Base-by-base conservation (phyloP, 2,888 invertebrate species). In the Apomyelois bistriatella region DNA sequence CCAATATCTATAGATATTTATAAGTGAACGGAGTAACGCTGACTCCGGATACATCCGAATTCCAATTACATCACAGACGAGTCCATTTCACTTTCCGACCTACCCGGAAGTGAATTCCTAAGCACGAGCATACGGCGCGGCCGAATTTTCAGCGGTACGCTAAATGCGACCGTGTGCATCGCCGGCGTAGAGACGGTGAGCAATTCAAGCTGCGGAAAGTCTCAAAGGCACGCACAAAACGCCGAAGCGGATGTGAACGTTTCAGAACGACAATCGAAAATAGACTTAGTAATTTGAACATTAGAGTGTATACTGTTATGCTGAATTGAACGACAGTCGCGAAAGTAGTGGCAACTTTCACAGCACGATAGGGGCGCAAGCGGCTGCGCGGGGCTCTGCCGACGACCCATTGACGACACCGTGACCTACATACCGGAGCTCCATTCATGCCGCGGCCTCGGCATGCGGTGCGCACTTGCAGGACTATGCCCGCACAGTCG, bases 31-130 rank as follows among this genome's bases (percentile, higher is more conserved):
- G 87, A 83, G 82, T 82, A 83, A 82, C 82, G 76, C 77, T 76
- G 83, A 85, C 82, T 87, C 86, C 90, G 89, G 89, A 89, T 85
- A 90, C 79, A 90, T 90, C 89, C 87, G 84, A 88, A 90, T 89
- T 90, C 89, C 90, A 85, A 90, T 90, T 90, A 87, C 89, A 89
- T 90, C 88, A 90, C 82, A 84, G 90, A 89, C 86, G 84, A 86
- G 85, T 79, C 89, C 88, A 89, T 89, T 90, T 90, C 90, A 90
- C 90, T 90, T 90, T 90, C 83, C 88, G 90, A 87, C 85, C 84
- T 82, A 89, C 90, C 90, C 90, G 90, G 90, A 90, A 90, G 86
- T 89, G 85, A 90, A 90, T 90, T 89, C 90, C 88, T 88, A 84
- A 89, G 90, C 85, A 78, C 79, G 81, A 83, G 84, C 89, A 89